Percentiles rank a stretch among this genome's conserved stretches.
Conservation (phyloP, 2,888 invertebrate species). For the Rugalucina vietnamica region DNA sequence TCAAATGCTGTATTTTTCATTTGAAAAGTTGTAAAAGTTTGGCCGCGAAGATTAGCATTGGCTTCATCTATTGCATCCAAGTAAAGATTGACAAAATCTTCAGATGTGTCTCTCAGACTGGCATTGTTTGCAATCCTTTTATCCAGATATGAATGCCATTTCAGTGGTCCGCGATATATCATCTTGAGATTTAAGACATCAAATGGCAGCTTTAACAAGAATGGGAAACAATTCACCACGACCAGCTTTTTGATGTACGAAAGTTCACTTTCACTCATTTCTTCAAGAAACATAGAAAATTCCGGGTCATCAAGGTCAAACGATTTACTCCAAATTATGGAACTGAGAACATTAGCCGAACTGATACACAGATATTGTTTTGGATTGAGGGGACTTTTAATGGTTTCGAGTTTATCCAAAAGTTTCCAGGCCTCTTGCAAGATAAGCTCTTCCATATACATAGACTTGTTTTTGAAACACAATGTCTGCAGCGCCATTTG, state of each 20-base stretch:
- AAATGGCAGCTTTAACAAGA: neutral
- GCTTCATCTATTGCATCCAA: neutral
- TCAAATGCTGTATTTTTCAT: constrained; percentile 59
- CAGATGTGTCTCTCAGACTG: neutral
- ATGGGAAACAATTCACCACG: neutral
- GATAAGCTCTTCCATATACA: constrained; percentile 29
- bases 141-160: neutral
- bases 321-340: neutral
- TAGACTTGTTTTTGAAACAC: constrained; percentile 28
- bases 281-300: neutral
- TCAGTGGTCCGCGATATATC: neutral
- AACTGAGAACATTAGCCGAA: neutral
- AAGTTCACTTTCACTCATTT: too few species aligned
- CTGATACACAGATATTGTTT: neutral
- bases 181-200: neutral
- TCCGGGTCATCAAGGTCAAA: neutral
- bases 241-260: neutral
- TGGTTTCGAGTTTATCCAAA: neutral
- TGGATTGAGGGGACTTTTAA: neutral
- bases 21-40: constrained; percentile 48
- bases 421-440: neutral
- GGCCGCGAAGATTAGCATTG: neutral
- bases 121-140: neutral
- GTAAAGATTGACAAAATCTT: neutral
- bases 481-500: constrained; percentile 25